Conservation (phyloP, 2,888 invertebrate species). For the Tachina lurida region DNA sequence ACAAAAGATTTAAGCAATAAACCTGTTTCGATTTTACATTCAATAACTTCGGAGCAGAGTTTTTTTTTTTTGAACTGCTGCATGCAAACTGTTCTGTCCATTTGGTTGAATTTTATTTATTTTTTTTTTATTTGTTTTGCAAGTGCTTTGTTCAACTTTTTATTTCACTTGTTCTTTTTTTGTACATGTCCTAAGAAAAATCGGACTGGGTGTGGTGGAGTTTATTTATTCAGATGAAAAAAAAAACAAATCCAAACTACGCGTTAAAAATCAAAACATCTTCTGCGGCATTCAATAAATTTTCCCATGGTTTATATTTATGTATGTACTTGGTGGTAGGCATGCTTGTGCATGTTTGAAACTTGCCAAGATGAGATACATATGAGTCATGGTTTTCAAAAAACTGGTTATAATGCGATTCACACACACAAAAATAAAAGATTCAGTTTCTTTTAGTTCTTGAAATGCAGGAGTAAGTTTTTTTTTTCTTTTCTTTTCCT, state of each 20-base stretch:
- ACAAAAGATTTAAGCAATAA: conserved; percentile 59
- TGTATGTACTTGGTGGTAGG: conserved; percentile 9
- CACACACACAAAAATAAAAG: conserved; percentile 9
- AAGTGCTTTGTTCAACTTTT: conserved; percentile 27
- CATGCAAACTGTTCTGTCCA: background rate
- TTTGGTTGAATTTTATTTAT: background rate
- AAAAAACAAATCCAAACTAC: conserved; percentile 38
- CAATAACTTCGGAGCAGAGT: background rate
- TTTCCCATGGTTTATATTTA: conserved; percentile 58
- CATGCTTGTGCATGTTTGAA: conserved; percentile 52
- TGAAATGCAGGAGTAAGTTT: conserved; percentile 14
- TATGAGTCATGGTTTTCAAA: conserved; percentile 45
- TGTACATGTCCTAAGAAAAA: conserved; percentile 28
- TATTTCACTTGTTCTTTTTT: conserved; percentile 55
- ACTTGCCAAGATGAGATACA: background rate
- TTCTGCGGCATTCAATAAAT: conserved; percentile 29
- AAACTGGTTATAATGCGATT: conserved; percentile 56
- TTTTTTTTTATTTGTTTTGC: background rate
- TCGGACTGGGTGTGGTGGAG: conserved; percentile 48
- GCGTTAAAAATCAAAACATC: conserved; percentile 62
- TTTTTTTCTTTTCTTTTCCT: background rate
- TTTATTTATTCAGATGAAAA: conserved; percentile 9
- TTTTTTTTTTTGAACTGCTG: too few relatives aligned
- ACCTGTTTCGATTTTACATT: conserved; percentile 54
- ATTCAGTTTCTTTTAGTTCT: conserved; percentile 34